Percentiles rank a stretch among this genome's conserved stretches.
These are phyloP conservation scores for Spea hammondii DNA, from an alignment of 2,797 vertebrate genomes.

Conservation along the genomic window DNA sequence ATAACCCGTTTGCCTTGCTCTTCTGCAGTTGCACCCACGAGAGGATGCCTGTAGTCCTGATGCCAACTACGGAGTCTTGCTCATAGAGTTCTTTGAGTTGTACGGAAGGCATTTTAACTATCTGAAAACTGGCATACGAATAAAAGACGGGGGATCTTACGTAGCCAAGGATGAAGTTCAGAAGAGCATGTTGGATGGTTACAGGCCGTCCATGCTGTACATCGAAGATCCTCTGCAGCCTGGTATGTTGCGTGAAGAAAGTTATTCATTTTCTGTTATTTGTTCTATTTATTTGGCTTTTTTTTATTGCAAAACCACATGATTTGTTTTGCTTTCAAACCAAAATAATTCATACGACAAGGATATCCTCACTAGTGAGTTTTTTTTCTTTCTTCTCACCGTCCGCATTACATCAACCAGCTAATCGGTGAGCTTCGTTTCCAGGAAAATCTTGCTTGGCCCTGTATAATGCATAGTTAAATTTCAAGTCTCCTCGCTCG, in stretches of 20 bases:
- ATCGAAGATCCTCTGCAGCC: slow-evolving; percentile 96
- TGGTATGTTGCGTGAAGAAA: slow-evolving; percentile 67
- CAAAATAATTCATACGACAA: too few relatives aligned
- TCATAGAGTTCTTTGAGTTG: slow-evolving; percentile 98
- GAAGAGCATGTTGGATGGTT: slow-evolving; percentile 94
- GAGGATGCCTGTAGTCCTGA: slow-evolving; percentile 87
- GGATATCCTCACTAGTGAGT: too few relatives aligned
- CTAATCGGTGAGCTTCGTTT: too few relatives aligned
- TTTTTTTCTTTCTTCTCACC: too few relatives aligned
- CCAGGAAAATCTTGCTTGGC: too few relatives aligned
- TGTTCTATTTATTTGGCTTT: neutral
- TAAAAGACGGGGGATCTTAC: slow-evolving; percentile 95
- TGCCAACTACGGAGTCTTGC: slow-evolving; percentile 94
- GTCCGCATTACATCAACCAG: too few relatives aligned
- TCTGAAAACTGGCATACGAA: slow-evolving; percentile 96
- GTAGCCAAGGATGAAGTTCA: slow-evolving; percentile 98
- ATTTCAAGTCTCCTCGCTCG: too few relatives aligned
- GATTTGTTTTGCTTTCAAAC: too few relatives aligned
- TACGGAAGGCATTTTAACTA: slow-evolving; percentile 98
- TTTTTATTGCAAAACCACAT: too few relatives aligned
- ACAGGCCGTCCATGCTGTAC: slow-evolving; percentile 96
- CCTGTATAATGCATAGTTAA: too few relatives aligned
- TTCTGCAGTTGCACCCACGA: slow-evolving; percentile 85
- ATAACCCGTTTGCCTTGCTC: neutral
- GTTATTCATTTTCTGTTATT: slow-evolving; percentile 17